Base-by-base conservation (phyloP, 2,113 vertebrate genomes). In the Actenoides hombroni region DNA sequence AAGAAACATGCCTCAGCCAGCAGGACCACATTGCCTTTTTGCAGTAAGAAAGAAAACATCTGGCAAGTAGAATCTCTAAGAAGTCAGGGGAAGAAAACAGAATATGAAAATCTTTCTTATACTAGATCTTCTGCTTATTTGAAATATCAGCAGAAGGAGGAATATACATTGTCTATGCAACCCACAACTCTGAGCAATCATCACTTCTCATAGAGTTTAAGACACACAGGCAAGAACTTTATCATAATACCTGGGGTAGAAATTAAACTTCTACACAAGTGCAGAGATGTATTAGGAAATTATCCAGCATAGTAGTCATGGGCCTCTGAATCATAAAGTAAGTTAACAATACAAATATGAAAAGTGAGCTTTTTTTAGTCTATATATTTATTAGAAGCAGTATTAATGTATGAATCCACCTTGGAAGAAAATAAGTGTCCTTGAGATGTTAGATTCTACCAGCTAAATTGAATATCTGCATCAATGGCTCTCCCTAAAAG, bases 401-500 rank as follows among this genome's bases (percentile, higher is more conserved):
- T 92, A 95, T 93, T 96, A 95, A 95, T 74, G 57, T 65, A 83
- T 33, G 60, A 94, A 91, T 94, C 83, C 86, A 94, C 94, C 94
- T 94, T 97, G 87, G 87, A 86, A 96, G 95, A 93, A 90, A 96
- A 67, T 89, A 96, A 90, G 70, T 93, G 93, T 69, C 96, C 94
- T 96, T 96, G 90, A 96, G 91, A 95, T 90, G 94, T 79, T 93
- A 89, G 49, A 93, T 39, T 97, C 73, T 82, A 95, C 83, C 78
- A 95, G 82, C 88, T 68, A 98, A 92, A 97, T 25, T 96, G 86
- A 97, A 84, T 96, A 95, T 80, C 90, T 96, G 94, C 95, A 97
- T 97, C 95, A 95, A 95, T 95, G 76, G 95, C 93, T 97, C 97
- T 92, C 90, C 69, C 81, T 93, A 89, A 96, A 97, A 97, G 91